Evolutionary conservation across 2,888 invertebrate species (phyloP).

Genomic region (Gordius sp.): DNA sequence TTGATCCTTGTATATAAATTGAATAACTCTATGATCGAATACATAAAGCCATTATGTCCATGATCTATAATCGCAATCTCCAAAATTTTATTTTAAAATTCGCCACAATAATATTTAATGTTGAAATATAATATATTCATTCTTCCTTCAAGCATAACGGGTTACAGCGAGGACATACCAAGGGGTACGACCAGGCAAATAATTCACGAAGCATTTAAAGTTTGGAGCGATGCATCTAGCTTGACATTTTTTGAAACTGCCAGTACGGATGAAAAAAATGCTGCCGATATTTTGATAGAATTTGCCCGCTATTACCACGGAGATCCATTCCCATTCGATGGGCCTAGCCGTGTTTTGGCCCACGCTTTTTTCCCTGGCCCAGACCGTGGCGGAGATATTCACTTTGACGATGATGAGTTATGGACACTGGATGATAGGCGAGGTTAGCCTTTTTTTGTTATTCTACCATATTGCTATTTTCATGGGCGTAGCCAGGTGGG

Average conservation of each 20-base stretch:
- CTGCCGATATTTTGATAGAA: constrained; percentile 45
- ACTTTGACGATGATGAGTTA: constrained; percentile 21
- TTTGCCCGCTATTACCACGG: constrained; percentile 34
- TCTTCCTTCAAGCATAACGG: too few species aligned
- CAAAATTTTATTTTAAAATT: too few species aligned
- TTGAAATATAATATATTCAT: too few species aligned
- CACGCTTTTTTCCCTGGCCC: constrained; percentile 23
- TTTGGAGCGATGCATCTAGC: constrained; percentile 43
- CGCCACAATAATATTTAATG: too few species aligned
- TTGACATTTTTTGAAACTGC: constrained; percentile 32
- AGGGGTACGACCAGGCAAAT: too few species aligned
- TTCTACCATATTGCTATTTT: constrained; percentile 15
- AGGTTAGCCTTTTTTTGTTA: constrained; percentile 15
- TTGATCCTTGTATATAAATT: too few species aligned
- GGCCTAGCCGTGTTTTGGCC: constrained; percentile 20
- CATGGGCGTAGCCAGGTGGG: too few species aligned
- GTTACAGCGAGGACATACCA: too few species aligned
- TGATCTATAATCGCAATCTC: too few species aligned
- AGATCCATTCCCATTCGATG: constrained; percentile 21
- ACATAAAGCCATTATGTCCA: too few species aligned
- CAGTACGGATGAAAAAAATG: constrained; percentile 27
- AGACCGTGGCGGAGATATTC: constrained; percentile 20
- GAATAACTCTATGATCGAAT: not conserved
- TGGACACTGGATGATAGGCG: constrained; percentile 21
- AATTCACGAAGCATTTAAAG: constrained; percentile 37